Base-by-base conservation (phyloP, 2,797 vertebrate species). In the Bucorvus abyssinicus region DNA sequence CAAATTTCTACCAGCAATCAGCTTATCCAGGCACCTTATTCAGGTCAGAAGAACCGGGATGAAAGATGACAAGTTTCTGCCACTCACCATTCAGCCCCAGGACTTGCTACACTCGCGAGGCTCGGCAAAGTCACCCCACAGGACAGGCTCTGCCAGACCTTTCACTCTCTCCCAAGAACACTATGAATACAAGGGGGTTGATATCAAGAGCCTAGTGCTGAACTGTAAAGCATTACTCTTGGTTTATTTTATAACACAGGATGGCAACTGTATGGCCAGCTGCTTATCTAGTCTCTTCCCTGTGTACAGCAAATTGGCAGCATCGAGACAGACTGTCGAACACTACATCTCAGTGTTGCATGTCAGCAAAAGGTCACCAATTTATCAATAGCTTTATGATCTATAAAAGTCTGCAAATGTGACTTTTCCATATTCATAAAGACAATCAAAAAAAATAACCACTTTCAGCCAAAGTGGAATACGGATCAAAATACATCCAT, bases 321-420 rank as follows among this genome's bases (percentile, higher is more conserved):
- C 70, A 84, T 36, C 86, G 67, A 77, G 80, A 76, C 69, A 84
- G 70, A 17, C 55, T 82, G 85, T 44, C 90, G 81, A 91, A 88
- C 59, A 38, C 70, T 17, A 14, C 38, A 53, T 87, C 83, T 81
- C 89, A 56, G 7, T 59, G 74, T 64, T 70, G 26, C 8, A 60
- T 9, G 64, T 87, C 76, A 93, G 67, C 50, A 73, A 93, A 93
- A 95, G 87, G 82, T 64, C 89, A 82, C 30, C 85, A 61, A 65
- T 87, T 95, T 90, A 81, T 73, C 78, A 94, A 81, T 74, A 93
- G 80, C 67, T 92, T 92, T 64, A 75, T 47, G 86, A 91, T 42
- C 83, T 74, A 84, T 74, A 93, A 94, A 96, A 87, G 57, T 34
- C 49, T 53, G 74, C n/a, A 75, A 89, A 78, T 89, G 82, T 89